Evolutionary conservation across 2,113 vertebrate genomes (phyloP).

Genomic region (Stigmatopora nigra): DNA sequence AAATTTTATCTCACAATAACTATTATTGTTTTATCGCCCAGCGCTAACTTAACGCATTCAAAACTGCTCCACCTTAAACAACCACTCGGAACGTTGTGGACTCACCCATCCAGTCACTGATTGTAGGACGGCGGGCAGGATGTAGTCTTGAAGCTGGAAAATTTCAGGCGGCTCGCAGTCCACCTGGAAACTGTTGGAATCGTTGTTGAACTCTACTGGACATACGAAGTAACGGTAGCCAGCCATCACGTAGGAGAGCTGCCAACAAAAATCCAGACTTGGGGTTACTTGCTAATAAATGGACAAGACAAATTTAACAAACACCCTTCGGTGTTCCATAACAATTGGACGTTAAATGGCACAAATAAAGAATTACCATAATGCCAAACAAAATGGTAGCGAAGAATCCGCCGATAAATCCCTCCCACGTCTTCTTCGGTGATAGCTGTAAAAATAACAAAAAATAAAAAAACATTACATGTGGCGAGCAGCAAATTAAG

Average conservation of each 20-base stretch:
- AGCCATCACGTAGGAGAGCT: constrained; percentile 94
- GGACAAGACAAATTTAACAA: neutral
- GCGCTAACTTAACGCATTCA: too few relatives aligned
- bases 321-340: too few relatives aligned
- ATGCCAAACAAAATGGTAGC: constrained; percentile 90
- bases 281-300: neutral
- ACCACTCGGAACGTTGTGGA: neutral
- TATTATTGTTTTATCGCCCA: too few relatives aligned
- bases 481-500: neutral
- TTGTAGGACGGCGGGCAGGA: constrained; percentile 78
- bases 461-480: constrained; percentile 1
- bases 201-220: constrained; percentile 95
- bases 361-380: constrained; percentile 69
- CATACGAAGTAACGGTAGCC: constrained; percentile 95
- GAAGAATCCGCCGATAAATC: constrained; percentile 95
- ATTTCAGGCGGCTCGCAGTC: constrained; percentile 90
- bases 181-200: constrained; percentile 94
- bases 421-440: constrained; percentile 99
- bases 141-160: constrained; percentile 90
- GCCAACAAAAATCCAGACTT: neutral
- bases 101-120: constrained; percentile 87
- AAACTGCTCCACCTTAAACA: too few relatives aligned
- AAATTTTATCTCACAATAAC: too few relatives aligned
- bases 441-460: constrained; percentile 78
- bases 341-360: neutral